These are phyloP conservation scores for Drosophila incognita DNA, from an alignment of 2,888 invertebrate species.

Conservation along the genomic window DNA sequence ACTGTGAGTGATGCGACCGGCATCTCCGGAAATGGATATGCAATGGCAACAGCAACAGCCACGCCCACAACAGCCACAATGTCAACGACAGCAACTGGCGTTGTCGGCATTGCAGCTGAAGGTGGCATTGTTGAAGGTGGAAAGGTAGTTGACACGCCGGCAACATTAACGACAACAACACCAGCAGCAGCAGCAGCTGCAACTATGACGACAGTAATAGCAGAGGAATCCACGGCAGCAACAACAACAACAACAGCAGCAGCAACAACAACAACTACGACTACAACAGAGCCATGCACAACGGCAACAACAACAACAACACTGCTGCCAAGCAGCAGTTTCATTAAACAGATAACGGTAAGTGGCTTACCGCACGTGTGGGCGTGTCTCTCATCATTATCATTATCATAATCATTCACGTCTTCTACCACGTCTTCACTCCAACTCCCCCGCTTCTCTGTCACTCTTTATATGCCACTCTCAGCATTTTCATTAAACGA, in stretches of 20 bases:
- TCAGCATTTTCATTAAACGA: conserved; percentile 53
- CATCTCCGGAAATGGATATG: conserved; percentile 51
- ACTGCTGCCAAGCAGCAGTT: conserved; percentile 74
- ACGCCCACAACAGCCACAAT: conserved; percentile 37
- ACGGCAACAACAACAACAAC: conserved; percentile 56
- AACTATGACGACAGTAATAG: conserved; percentile 34
- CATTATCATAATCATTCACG: conserved; percentile 14
- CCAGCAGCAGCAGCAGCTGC: conserved; percentile 49
- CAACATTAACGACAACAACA: conserved; percentile 42
- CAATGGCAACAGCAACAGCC: conserved; percentile 37
- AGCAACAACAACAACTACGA: conserved; percentile 35
- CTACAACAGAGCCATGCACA: conserved; percentile 51
- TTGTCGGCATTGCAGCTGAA: conserved; percentile 24
- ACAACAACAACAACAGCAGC: conserved; percentile 43
- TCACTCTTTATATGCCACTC: conserved; percentile 11
- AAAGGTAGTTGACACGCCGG: conserved; percentile 26
- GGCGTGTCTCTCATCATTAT: conserved; percentile 53
- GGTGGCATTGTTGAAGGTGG: conserved; percentile 2
- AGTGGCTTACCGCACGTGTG: conserved; percentile 73
- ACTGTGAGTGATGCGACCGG: conserved; percentile 56
- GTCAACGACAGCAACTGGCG: conserved; percentile 31
- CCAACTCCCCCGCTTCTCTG: neutral
- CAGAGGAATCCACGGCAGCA: conserved; percentile 1
- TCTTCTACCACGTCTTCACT: neutral
- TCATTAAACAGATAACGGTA: conserved; percentile 83